Evolutionary conservation across 2,888 invertebrate genomes (phyloP).

Genomic region (Tigriopus californicus): DNA sequence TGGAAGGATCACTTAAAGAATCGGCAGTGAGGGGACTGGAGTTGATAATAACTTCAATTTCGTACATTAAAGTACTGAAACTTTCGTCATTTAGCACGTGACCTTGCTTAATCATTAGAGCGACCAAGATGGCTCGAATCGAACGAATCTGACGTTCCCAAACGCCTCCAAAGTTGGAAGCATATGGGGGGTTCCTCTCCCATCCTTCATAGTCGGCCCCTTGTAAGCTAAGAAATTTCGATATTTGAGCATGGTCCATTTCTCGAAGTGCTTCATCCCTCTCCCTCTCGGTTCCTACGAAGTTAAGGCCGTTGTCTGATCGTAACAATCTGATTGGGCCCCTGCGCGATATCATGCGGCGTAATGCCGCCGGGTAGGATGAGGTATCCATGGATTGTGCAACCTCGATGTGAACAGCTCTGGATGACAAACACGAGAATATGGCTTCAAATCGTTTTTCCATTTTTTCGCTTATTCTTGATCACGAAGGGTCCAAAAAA

Average conservation of each 20-base stretch:
- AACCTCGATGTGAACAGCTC: too few species aligned
- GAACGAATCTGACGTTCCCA: background rate
- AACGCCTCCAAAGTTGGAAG: background rate
- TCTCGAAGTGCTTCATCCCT: background rate
- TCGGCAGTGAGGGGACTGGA: background rate
- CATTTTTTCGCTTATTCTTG: background rate
- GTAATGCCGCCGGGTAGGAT: too few species aligned
- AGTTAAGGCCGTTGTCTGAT: background rate
- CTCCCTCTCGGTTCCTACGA: background rate
- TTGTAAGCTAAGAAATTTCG: too few species aligned
- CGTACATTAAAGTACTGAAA: background rate
- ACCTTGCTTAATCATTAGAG: background rate
- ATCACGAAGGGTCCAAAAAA: slow-evolving; percentile 5
- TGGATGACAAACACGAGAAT: too few species aligned
- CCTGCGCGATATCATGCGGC: too few species aligned
- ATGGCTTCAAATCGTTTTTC: background rate
- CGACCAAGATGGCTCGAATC: background rate
- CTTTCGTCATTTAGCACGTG: background rate
- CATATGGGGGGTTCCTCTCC: background rate
- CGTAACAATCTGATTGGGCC: background rate
- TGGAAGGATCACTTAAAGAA: background rate
- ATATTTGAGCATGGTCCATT: too few species aligned
- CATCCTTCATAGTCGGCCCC: background rate
- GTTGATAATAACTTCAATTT: background rate
- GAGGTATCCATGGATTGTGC: too few species aligned